These are phyloP conservation scores for Macrosiphum euphorbiae DNA, from an alignment of 2,888 invertebrate species.

Conservation along the genomic window DNA sequence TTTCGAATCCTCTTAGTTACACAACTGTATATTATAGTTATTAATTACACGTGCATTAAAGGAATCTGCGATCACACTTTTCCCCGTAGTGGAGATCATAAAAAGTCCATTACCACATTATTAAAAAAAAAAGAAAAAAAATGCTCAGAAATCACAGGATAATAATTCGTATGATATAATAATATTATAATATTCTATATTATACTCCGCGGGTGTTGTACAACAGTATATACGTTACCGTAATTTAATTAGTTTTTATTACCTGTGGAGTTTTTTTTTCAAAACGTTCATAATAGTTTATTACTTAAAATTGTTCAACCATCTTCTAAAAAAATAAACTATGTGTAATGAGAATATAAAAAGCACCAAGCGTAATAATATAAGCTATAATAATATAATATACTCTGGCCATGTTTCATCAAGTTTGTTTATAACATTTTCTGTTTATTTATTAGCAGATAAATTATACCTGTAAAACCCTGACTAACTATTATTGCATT, in stretches of 20 bases:
- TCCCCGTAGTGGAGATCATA: not conserved
- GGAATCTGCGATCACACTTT: not conserved
- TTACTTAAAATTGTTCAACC: slow-evolving; percentile 1
- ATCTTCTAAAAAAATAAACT: slow-evolving; percentile 13
- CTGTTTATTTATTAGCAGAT: not conserved
- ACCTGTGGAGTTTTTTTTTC: not conserved
- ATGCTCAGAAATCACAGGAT: not conserved
- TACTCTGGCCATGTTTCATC: not conserved
- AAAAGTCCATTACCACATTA: not conserved
- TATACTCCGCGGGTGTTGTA: not conserved
- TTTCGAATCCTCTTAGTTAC: not conserved
- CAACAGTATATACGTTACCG: not conserved
- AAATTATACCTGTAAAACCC: not conserved
- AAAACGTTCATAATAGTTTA: not conserved
- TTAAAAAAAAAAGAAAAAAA: not conserved
- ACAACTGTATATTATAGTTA: not conserved
- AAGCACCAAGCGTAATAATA: not conserved
- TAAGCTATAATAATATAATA: not conserved
- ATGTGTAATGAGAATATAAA: slow-evolving; percentile 7
- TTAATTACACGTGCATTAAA: not conserved
- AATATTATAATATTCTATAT: not conserved
- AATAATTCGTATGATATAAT: not conserved
- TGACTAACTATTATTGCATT: not conserved
- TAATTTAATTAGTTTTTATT: slow-evolving; percentile 17
- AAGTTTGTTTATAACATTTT: not conserved